Base-by-base conservation (phyloP, 2,113 vertebrate genomes). In the Perca fluviatilis region DNA sequence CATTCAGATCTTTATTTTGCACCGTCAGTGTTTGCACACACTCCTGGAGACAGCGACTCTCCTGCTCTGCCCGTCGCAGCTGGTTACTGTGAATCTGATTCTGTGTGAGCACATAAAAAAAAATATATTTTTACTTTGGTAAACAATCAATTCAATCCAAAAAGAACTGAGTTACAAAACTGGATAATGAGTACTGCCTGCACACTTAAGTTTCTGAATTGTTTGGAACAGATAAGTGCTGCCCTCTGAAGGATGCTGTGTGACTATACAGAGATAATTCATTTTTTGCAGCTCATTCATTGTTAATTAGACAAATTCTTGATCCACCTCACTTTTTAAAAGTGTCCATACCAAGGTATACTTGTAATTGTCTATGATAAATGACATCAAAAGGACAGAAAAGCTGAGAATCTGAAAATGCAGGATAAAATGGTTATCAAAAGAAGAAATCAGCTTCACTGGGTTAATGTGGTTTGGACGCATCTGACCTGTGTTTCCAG, bases 21-120 rank as follows among this genome's bases (percentile, higher is more conserved):
- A 84, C 80, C 5, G 97, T 97, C 90, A 99, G 94, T 69, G 93
- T 94, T 58, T 97, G 96, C 76, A 98, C 92, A 2, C 96, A 96
- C 53, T 96, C 96, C 77, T 97, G 95, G 1, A 97, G 91, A 75
- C 65, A 93, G 72, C 76, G 85, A 7, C 94, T 91, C 70, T 99
- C 97, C 89, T 97, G 96, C 85, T 99, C 98, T 0, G 97, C 97
- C 82, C 98, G 96, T 74, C 97, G 93, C 86, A 99, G 94, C 72
- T 99, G 98, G 89, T 98, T 99, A 86, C 95, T 95, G 66, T 98
- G 98, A 87, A 99, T 98, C 90, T 99, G 97, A 94, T 96, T 99
- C 98, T 99, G 93, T 51, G 73, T 6, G 3, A 40, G 54, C 12
- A 87, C 11, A 86, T 3, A 61, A 6, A 15, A 46, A 47, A 8